These are phyloP conservation scores for Heterochromis multidens DNA, from an alignment of 2,113 vertebrate species.

Conservation along the genomic window DNA sequence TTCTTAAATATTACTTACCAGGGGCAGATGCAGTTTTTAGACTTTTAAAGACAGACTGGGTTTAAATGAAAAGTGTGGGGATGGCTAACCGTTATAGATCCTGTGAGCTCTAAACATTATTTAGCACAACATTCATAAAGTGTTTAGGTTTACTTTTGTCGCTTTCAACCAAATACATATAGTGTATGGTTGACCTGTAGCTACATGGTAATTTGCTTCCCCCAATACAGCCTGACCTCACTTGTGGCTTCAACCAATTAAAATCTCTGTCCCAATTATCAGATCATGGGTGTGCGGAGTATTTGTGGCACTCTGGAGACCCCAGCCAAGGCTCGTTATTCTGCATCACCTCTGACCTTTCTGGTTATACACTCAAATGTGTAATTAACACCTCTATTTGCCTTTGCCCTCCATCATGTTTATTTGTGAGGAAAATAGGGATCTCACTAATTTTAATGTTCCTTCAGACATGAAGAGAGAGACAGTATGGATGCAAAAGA, in stretches of 20 bases:
- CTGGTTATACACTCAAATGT: background rate
- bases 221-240: background rate
- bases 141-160: background rate
- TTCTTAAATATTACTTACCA: background rate
- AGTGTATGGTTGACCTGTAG: background rate
- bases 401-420: background rate
- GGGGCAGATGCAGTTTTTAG: background rate
- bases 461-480: background rate
- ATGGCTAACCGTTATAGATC: rapidly evolving
- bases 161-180: background rate
- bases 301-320: constrained; percentile 25
- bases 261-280: constrained; percentile 23
- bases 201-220: background rate
- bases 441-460: background rate
- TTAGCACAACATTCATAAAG: background rate
- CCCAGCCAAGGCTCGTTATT: constrained; percentile 15
- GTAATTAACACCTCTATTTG: constrained; percentile 39
- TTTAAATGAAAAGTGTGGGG: background rate
- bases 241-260: constrained; percentile 31
- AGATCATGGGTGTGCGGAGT: constrained; percentile 14
- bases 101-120: background rate
- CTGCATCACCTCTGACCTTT: constrained; percentile 34
- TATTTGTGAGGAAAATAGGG: background rate
- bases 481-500: background rate
- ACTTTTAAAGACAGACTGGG: background rate